These are phyloP conservation scores for Aricia artaxerxes DNA, from an alignment of 2,888 invertebrate species.

Conservation along the genomic window DNA sequence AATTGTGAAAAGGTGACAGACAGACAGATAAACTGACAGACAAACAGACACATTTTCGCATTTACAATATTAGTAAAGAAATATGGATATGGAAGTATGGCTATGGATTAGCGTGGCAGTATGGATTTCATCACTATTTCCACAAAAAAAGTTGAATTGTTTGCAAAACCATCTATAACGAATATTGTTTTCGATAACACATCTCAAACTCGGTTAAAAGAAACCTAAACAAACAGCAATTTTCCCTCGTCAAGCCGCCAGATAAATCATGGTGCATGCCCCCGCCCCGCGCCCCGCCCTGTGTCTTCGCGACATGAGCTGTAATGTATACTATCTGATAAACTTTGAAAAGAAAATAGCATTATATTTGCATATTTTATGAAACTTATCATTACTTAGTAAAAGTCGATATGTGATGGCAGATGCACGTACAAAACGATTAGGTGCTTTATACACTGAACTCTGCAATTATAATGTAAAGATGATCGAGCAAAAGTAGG, in stretches of 20 bases:
- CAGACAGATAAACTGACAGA: too few relatives aligned
- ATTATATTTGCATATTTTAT: neutral
- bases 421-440: too few relatives aligned
- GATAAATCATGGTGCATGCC: conserved; percentile 41
- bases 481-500: too few relatives aligned
- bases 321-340: neutral
- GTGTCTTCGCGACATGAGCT: neutral
- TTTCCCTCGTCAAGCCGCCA: conserved; percentile 38
- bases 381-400: too few relatives aligned
- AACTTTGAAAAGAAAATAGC: neutral
- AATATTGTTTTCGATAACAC: conserved; percentile 11
- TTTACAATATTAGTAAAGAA: too few relatives aligned
- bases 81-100: too few relatives aligned
- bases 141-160: neutral
- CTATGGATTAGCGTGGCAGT: too few relatives aligned
- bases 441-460: too few relatives aligned
- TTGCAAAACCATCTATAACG: neutral
- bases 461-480: too few relatives aligned
- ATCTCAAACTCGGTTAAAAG: conserved; percentile 20
- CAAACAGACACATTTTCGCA: too few relatives aligned
- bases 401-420: too few relatives aligned
- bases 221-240: conserved; percentile 32
- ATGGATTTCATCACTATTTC: neutral
- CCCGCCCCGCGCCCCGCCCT: neutral
- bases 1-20: too few relatives aligned